Base-by-base conservation (phyloP, 1,140 invertebrate genomes). In the Cotesia typhae region DNA sequence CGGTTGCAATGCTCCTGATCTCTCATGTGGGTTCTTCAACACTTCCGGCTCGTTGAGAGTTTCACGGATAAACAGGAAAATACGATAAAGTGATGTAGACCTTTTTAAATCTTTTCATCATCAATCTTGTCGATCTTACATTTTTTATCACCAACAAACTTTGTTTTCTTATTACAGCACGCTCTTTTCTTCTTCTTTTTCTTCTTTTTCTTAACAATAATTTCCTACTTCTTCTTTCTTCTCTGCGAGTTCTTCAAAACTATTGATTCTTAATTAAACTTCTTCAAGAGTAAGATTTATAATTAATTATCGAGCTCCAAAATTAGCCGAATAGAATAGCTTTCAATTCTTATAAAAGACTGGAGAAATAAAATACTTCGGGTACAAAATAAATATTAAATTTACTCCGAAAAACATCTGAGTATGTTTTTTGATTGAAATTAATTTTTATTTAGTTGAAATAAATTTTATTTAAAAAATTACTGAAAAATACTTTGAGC, bases 61-160 rank as follows among this genome's bases (percentile, higher is more conserved):
- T 41, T 64, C 63, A 38, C 35, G 14, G 59, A 52, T 70, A 64
- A 70, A 70, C 69, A 70, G 59, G 37, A 70, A 70, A 70, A 70
- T 64, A 64, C 14, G 12, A 65, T 28, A 47, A 51, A 51, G 6
- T 65, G 14, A 65, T 51, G 47, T 20, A 10, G 4, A 51, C 12
- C 28, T 20, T 28, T 20, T 9, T 10, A 20, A 65, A 28, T 12
- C 14, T 51, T 51, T 12, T 38, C 47, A 9, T 4, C 10, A 65
- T 41, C 35, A 64, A 36, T 20, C 59, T 12, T 17, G 17, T 59
- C 14, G 17, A 10, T 52, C 47, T 52, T 55, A 20, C 3, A 7
- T 59, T 10, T 28, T 59, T 28, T 59, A 28, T 59, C 57, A 59
- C 9, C 3, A 37, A 38, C 3, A 63, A 37, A 60, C 7, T 60